Evolutionary conservation across 2,113 vertebrate genomes (phyloP).

Genomic region (Tragelaphus scriptus): DNA sequence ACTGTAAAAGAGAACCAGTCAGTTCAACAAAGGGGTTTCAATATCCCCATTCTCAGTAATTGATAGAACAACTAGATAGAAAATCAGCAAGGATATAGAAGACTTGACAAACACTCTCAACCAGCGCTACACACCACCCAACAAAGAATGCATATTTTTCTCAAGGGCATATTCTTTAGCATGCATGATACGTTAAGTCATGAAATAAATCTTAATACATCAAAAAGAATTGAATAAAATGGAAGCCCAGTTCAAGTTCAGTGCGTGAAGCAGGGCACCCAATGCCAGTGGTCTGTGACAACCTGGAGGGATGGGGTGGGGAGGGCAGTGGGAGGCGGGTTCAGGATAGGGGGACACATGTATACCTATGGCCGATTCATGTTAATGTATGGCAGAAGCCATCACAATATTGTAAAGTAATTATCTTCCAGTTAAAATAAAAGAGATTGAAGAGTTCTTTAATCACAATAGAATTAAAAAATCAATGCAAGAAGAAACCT

Average conservation of each 20-base stretch:
- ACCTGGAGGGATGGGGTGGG: background rate
- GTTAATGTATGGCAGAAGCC: background rate
- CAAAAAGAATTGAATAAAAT: background rate
- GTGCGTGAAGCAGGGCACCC: background rate
- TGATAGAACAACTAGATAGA: background rate
- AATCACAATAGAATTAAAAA: background rate
- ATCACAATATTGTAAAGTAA: background rate
- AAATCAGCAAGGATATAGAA: background rate
- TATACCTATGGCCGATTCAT: background rate
- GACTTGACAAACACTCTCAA: background rate
- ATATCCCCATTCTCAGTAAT: background rate
- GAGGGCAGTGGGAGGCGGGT: background rate
- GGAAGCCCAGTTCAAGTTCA: background rate
- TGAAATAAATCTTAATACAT: background rate
- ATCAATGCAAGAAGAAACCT: background rate
- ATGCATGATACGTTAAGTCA: background rate
- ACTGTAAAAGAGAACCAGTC: background rate
- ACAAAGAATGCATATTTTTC: background rate
- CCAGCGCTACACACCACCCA: background rate
- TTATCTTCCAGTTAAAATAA: background rate
- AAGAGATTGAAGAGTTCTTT: background rate
- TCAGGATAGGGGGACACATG: background rate
- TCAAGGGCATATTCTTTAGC: background rate
- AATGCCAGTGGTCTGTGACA: background rate
- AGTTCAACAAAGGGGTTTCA: background rate